A percentile compares a stretch with the other conserved stretches of the same genome.
Evolutionary conservation across 2,797 vertebrate species (phyloP).

Genomic region (Parauchenoglanis punctatus): DNA sequence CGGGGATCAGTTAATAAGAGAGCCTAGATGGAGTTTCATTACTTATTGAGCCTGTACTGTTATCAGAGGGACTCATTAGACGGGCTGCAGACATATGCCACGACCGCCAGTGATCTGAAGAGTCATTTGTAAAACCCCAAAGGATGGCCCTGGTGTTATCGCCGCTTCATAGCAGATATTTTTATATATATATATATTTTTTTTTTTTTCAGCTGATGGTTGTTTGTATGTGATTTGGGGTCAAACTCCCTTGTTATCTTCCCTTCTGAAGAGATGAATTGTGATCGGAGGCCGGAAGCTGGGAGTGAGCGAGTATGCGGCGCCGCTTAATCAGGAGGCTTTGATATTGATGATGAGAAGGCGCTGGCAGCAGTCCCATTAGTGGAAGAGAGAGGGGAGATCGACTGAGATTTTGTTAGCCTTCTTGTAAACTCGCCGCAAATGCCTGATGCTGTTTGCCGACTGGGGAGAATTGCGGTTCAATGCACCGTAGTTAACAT

Average conservation of each 20-base stretch:
- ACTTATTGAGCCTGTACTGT: constrained; percentile 71
- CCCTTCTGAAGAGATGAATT: constrained; percentile 67
- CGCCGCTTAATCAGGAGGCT: constrained; percentile 67
- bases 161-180: constrained; percentile 59
- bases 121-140: constrained; percentile 74
- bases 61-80: constrained; percentile 78
- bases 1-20: constrained; percentile 66
- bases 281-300: constrained; percentile 45
- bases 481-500: constrained; percentile 2
- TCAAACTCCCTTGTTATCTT: constrained; percentile 58
- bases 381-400: constrained; percentile 25
- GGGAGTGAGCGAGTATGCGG: constrained; percentile 40
- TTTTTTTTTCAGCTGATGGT: neutral
- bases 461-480: constrained; percentile 5
- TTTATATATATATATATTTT: neutral
- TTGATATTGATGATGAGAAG: constrained; percentile 63
- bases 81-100: constrained; percentile 71
- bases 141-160: constrained; percentile 66
- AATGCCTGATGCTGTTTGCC: constrained; percentile 29
- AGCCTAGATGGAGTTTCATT: constrained; percentile 72
- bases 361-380: constrained; percentile 67
- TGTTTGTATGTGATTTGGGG: constrained; percentile 51
- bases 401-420: constrained; percentile 1
- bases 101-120: constrained; percentile 67
- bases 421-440: constrained; percentile 32